These are phyloP conservation scores for Pangasius mekongensis DNA, from an alignment of 2,797 vertebrate genomes.

Conservation along the genomic window DNA sequence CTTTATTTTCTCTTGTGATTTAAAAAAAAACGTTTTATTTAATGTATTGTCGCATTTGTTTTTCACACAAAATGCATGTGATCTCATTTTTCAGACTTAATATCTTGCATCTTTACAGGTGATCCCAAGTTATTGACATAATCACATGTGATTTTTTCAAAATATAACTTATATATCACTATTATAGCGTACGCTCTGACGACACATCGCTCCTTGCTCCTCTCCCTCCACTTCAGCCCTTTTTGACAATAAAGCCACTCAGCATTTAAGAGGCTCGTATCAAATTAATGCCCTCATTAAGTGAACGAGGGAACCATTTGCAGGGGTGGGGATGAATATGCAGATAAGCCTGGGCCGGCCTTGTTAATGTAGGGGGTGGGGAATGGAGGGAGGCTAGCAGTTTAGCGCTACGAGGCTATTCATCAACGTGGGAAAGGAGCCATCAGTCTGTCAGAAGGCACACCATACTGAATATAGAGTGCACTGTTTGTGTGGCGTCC, in stretches of 20 bases:
- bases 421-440: slow-evolving; percentile 46
- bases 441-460: slow-evolving; percentile 46
- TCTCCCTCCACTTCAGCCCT: not conserved
- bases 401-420: slow-evolving; percentile 49
- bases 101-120: not conserved
- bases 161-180: not conserved
- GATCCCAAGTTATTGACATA: not conserved
- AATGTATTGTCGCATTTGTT: not conserved
- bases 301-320: slow-evolving; percentile 55
- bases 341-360: slow-evolving; percentile 54
- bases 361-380: slow-evolving; percentile 58
- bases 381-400: slow-evolving; percentile 40
- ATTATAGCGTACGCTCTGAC: not conserved
- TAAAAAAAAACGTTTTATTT: not conserved
- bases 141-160: not conserved
- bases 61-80: not conserved
- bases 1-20: not conserved
- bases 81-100: not conserved
- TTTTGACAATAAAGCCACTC: slow-evolving; percentile 29
- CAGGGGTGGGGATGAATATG: slow-evolving; percentile 52
- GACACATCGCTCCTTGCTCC: not conserved
- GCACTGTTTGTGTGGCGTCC: not conserved
- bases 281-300: slow-evolving; percentile 63
- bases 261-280: slow-evolving; percentile 53
- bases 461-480: not conserved